Evolutionary conservation across 1,140 invertebrate species (phyloP).

Genomic region (Lerema accius): DNA sequence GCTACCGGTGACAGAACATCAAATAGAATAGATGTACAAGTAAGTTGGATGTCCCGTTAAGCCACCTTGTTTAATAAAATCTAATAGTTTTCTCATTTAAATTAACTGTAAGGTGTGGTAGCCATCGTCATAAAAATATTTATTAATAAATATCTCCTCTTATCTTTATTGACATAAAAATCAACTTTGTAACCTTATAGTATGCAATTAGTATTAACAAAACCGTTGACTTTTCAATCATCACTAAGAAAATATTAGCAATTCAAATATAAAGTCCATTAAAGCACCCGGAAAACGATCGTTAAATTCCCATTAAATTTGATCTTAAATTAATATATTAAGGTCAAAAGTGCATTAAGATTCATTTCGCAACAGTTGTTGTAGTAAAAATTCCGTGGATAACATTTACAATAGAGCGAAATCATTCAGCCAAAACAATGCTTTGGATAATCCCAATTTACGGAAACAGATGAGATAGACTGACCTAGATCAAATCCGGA

Average conservation of each 20-base stretch:
- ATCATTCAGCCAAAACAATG: conserved; percentile 15
- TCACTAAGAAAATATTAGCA: conserved; percentile 57
- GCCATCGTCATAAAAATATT: conserved; percentile 3
- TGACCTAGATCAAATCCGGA: conserved; percentile 13
- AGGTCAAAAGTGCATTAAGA: not conserved
- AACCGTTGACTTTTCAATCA: conserved; percentile 61
- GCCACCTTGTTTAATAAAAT: conserved; percentile 8
- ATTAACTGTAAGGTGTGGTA: not conserved
- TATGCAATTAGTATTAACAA: conserved; percentile 36
- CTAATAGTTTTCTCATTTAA: conserved; percentile 19
- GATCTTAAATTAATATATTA: conserved; percentile 51
- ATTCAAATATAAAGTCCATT: conserved; percentile 55
- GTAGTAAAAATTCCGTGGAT: conserved; percentile 1
- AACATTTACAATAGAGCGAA: not conserved
- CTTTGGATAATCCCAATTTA: conserved; percentile 19
- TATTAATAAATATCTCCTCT: conserved; percentile 11
- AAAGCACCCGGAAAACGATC: conserved; percentile 62
- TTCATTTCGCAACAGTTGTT: not conserved
- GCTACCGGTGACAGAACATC: conserved; percentile 5
- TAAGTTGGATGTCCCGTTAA: conserved; percentile 11
- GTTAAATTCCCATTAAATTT: conserved; percentile 59
- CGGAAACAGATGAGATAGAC: conserved; percentile 18
- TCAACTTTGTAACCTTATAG: conserved; percentile 18
- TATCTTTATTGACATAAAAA: conserved; percentile 17
- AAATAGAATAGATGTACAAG: conserved; percentile 15